Conservation (phyloP, 2,797 vertebrate species). For the Margarornis squamiger region DNA sequence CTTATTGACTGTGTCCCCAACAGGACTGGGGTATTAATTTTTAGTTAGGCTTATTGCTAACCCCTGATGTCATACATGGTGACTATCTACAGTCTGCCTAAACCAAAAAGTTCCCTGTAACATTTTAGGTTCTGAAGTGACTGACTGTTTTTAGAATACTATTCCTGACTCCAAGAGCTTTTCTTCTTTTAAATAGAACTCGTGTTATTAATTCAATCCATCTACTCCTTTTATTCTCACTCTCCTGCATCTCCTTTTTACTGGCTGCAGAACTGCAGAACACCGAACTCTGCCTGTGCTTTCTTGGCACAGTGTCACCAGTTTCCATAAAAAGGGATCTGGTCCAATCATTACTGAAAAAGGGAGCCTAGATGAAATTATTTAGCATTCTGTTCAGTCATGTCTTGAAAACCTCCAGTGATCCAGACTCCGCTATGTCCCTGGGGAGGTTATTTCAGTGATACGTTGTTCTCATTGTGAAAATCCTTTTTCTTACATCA, state of each 20-base stretch:
- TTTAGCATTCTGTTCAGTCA: background rate
- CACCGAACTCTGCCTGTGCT: background rate
- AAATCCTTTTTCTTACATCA: background rate
- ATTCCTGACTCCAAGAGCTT: background rate
- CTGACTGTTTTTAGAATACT: background rate
- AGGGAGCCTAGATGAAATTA: background rate
- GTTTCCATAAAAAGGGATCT: background rate
- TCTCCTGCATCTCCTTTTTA: background rate
- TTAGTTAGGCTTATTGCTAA: background rate
- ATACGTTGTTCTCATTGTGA: background rate
- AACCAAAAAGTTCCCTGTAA: background rate
- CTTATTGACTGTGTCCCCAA: background rate
- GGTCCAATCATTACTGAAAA: background rate
- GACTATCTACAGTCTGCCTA: background rate
- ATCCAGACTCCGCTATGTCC: accelerated
- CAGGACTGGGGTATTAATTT: background rate
- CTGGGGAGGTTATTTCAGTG: background rate
- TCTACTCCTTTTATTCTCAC: background rate
- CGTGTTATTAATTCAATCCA: background rate
- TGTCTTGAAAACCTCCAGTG: background rate
- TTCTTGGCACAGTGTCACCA: background rate
- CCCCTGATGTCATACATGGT: background rate
- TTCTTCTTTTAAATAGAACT: background rate
- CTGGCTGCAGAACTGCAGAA: background rate
- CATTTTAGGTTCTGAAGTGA: background rate